Percentiles rank a stretch among this genome's conserved stretches.
These are phyloP conservation scores for Brachypterus glaber DNA, from an alignment of 2,888 invertebrate genomes.

Conservation along the genomic window DNA sequence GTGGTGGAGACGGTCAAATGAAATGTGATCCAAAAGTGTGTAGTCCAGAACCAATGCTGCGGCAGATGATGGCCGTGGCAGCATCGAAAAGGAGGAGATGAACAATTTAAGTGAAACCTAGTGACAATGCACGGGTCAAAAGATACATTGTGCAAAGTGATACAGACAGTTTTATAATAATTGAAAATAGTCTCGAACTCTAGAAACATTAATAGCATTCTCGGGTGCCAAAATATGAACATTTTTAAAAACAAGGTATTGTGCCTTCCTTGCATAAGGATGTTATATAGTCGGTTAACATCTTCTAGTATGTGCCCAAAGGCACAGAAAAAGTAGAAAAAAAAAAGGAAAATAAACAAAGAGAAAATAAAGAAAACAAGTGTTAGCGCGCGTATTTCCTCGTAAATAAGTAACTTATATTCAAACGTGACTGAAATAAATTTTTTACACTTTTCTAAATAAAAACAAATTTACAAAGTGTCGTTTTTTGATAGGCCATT, in stretches of 20 bases:
- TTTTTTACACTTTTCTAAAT: slow-evolving; percentile 37
- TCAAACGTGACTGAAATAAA: slow-evolving; percentile 34
- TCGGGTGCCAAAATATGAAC: slow-evolving; percentile 42
- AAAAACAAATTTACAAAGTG: slow-evolving; percentile 31
- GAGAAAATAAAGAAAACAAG: too few relatives aligned
- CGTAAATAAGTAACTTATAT: slow-evolving; percentile 27
- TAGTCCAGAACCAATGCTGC: slow-evolving; percentile 80
- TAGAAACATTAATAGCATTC: slow-evolving; percentile 37
- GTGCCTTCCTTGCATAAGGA: slow-evolving; percentile 35
- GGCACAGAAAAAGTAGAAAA: too few relatives aligned
- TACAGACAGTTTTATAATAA: slow-evolving; percentile 35
- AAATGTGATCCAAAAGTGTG: slow-evolving; percentile 87
- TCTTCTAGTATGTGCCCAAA: too few relatives aligned
- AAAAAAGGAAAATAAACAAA: too few relatives aligned
- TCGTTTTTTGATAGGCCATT: slow-evolving; percentile 39
- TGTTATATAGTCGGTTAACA: too few relatives aligned
- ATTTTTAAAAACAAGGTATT: slow-evolving; percentile 37
- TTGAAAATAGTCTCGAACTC: slow-evolving; percentile 33
- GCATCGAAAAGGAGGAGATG: slow-evolving; percentile 65
- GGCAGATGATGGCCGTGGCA: slow-evolving; percentile 82
- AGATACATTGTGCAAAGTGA: slow-evolving; percentile 35
- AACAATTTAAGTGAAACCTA: slow-evolving; percentile 25
- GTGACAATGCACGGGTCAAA: slow-evolving; percentile 33
- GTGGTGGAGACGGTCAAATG: slow-evolving; percentile 89
- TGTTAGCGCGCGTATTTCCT: slow-evolving; percentile 20